A percentile compares a stretch with the other conserved stretches of the same genome.
Evolutionary conservation across 2,797 vertebrate species (phyloP).

Genomic region (Molossus molossus): DNA sequence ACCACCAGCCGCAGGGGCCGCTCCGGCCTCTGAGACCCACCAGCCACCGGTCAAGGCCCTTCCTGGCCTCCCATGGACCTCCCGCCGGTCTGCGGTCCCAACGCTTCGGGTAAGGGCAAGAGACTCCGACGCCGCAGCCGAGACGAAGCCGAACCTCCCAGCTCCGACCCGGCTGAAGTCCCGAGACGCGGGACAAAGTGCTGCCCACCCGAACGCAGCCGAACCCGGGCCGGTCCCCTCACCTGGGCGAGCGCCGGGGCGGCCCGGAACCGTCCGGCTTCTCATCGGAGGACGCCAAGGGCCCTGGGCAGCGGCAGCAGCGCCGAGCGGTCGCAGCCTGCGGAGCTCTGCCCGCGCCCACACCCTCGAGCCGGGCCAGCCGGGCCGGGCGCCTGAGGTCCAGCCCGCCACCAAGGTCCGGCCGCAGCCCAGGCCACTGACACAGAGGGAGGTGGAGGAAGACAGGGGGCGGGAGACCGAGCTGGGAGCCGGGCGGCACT

Average conservation of each 20-base stretch:
- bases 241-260: slow-evolving; percentile 52
- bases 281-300: neutral
- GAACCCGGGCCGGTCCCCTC: neutral
- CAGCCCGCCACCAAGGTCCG: neutral
- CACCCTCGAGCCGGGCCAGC: neutral
- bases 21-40: neutral
- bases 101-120: neutral
- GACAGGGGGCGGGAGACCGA: neutral
- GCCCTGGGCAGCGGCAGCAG: neutral
- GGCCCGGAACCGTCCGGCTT: neutral
- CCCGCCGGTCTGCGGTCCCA: neutral
- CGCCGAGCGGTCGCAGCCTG: neutral
- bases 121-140: neutral
- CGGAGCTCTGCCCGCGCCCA: neutral
- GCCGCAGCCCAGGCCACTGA: neutral
- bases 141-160: neutral
- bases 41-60: neutral
- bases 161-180: neutral
- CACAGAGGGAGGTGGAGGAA: slow-evolving; percentile 36
- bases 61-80: neutral
- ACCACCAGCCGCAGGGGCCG: neutral
- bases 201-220: neutral
- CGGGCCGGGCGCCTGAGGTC: neutral
- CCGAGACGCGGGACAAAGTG: neutral
- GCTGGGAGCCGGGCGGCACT: neutral